Evolutionary conservation across 2,888 invertebrate genomes (phyloP), one percentile per base, ranked within the genome.

Genomic region (Sisyra terminalis): DNA sequence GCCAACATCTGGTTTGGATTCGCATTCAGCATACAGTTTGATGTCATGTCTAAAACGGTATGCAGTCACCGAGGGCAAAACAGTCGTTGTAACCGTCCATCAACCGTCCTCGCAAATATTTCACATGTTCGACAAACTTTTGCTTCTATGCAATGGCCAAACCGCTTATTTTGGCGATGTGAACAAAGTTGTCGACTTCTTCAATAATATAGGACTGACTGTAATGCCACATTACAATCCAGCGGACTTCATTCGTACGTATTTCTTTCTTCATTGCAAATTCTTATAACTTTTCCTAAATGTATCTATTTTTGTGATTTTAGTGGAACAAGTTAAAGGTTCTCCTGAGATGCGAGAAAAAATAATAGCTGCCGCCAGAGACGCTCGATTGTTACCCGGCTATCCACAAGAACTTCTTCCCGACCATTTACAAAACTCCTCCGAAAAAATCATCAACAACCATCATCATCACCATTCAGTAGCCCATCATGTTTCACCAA

Each of bases 31-130:
- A 15, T 75, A 75, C 54, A 75, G 73, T 50, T 59, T 86, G 48
- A 82, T 86, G 70, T 67, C 71, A 48, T 76, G 76, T 46, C 63
- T 86, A 50, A 81, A 82, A 58, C 67, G 73, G 45, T 83, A 80
- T 55, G 82, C 84, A 1, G 72, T 74, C 47, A 71, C 76, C 50
- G 80, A 80, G 60, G 76, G 78, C 49, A 85, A 84, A 61, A 82
- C 81, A 5, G 76, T 86, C 41, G 76, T 86, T 41, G 72, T 81
- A 45, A 82, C 84, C 30, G 76, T 86, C 3, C 86, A 86, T 57
- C 86, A 86, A 58, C 85, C 85, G 2, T 84, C 83, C 42, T 83
- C 83, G 48, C 80, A 84, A 60, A 83, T 85, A 64, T 86, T 84
- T 61, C 79, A 84, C 60, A 75, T 81, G 69, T 84, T 86, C 60